These are phyloP conservation scores for Mnemiopsis leidyi DNA, from an alignment of 37 sponge, comb jelly and placozoan species.

Conservation along the genomic window DNA sequence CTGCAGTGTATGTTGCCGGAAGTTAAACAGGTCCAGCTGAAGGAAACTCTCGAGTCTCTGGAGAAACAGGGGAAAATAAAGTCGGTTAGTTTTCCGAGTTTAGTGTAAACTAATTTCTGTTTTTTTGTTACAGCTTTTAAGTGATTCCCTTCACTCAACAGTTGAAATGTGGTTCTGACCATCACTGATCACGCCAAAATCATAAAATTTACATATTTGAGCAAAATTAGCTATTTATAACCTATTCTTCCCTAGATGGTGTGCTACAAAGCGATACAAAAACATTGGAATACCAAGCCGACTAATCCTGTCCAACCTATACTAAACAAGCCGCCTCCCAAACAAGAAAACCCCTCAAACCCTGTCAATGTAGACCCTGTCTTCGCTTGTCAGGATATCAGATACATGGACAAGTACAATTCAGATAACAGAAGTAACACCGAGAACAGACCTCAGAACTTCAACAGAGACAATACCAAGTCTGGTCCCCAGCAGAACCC, in stretches of 20 bases:
- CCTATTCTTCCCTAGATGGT: too few relatives aligned
- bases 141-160: too few relatives aligned
- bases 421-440: not conserved
- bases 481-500: not conserved
- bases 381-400: conserved; percentile 12
- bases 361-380: not conserved
- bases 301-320: conserved; percentile 22
- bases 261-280: conserved; percentile 12
- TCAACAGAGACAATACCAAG: not conserved
- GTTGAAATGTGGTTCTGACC: too few relatives aligned
- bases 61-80: conserved; percentile 33
- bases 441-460: not conserved
- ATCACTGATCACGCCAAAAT: too few relatives aligned
- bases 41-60: conserved; percentile 19
- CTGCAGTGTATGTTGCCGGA: conserved; percentile 51
- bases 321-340: not conserved
- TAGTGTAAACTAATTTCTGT: not conserved
- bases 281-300: not conserved
- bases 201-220: too few relatives aligned
- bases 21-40: not conserved
- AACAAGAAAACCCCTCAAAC: not conserved
- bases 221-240: too few relatives aligned
- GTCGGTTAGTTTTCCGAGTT: not conserved
- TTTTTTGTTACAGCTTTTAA: too few relatives aligned
- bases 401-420: not conserved